Evolutionary conservation across 37 sponge, comb jelly and placozoan genomes (phyloP), one percentile per base, ranked within the genome.

Genomic region (Halisarca cf. caerulea): DNA sequence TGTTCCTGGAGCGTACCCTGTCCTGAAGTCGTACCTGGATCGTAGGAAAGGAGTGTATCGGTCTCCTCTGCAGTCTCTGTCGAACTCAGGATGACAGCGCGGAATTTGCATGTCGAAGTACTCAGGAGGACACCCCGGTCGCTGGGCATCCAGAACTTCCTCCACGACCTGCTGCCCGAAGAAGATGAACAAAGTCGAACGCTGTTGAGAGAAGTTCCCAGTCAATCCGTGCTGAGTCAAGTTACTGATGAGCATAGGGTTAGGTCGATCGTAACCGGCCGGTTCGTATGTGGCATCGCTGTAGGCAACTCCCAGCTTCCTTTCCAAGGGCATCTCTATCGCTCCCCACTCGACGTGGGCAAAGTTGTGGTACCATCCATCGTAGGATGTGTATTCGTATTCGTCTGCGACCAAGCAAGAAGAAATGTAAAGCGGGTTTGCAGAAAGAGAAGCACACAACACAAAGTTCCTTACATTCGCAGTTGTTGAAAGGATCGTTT

Each of bases 351-450:
- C 94, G 2, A 91, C 88, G 82, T 98, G 93, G 42, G 98, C 94
- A 27, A 88, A 90, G 78, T 98, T 98, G 89, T 98, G 91, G 90
- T 92, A 98, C 98, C 96, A 95, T 24, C 98, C 98, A 73, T 98
- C 96, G 45, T 91, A 98, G 39, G 86, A 43, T 57, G 87, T 89
- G 84, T 86, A 93, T 36, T 95, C 96, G 81, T 90, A 98, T 36
- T 85, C 86, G 30, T 55, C 66, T 71, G 75, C 25, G 18, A 81
- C 14, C 25, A 34, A 80, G 41, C 1, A 7, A 77, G 43, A 20
- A 58, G 8, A 81, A 58, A 58, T 59, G 58, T 28, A 9, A 58
- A 25, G 36, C 23, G 8, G 6, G 15, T 30, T 34, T 28, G 15
- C 35, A 8, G 33, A 27, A 17, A 2, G 17, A 30, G 69, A 14